Conservation (phyloP, 35 echinoderm and acorn worm species). For the Antedon bifida region DNA sequence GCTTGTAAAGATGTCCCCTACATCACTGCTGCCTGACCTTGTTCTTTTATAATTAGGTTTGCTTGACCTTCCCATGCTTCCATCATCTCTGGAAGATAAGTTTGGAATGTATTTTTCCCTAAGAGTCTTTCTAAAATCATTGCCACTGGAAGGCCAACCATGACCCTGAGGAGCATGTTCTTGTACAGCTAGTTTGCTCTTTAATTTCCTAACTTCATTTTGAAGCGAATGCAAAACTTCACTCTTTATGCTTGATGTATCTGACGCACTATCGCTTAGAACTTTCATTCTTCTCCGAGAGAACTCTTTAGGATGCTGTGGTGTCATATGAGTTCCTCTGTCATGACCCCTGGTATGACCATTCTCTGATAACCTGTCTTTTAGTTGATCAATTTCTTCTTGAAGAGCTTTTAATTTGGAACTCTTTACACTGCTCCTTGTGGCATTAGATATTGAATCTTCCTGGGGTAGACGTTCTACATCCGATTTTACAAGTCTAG, state of each 20-base stretch:
- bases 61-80: neutral
- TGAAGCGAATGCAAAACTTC: slow-evolving; percentile 33
- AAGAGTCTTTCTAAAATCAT: slow-evolving; percentile 24
- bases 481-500: neutral
- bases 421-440: slow-evolving; percentile 52
- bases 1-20: neutral
- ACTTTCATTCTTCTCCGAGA: neutral
- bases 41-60: neutral
- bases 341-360: neutral
- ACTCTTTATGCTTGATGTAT: slow-evolving; percentile 12
- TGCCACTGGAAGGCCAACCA: neutral
- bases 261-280: neutral
- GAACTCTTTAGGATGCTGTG: neutral
- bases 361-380: slow-evolving; percentile 15
- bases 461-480: neutral
- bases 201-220: slow-evolving; percentile 34
- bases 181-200: slow-evolving; percentile 7
- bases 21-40: neutral
- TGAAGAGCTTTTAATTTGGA: slow-evolving; percentile 36
- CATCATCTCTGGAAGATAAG: neutral
- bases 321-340: neutral
- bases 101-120: slow-evolving; percentile 30
- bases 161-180: neutral
- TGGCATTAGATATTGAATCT: slow-evolving; percentile 31
- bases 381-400: slow-evolving; percentile 36